These are phyloP conservation scores for Brachymystax lenok DNA, from an alignment of 2,797 vertebrate species.

Conservation along the genomic window DNA sequence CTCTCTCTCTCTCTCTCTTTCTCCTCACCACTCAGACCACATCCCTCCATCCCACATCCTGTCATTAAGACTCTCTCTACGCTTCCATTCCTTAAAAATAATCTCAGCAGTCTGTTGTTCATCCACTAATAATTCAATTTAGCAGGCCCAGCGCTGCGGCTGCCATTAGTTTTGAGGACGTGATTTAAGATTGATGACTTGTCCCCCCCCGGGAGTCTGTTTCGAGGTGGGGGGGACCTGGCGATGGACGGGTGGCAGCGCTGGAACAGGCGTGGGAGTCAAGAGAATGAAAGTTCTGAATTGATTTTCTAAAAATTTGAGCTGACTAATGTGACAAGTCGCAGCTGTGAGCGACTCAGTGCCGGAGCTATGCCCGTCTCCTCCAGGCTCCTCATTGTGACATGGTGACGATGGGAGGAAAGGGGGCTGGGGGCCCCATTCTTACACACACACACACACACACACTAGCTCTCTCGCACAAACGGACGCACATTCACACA, in stretches of 20 bases:
- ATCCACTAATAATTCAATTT: conserved; percentile 82
- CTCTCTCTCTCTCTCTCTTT: background rate
- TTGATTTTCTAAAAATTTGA: conserved; percentile 83
- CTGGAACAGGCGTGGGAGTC: conserved; percentile 75
- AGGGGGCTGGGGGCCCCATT: conserved; percentile 18
- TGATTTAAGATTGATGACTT: conserved; percentile 86
- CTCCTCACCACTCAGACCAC: conserved; percentile 57
- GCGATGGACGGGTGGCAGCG: conserved; percentile 62
- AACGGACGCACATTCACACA: conserved; percentile 13
- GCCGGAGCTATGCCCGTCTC: conserved; percentile 75
- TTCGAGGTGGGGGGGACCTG: conserved; percentile 37
- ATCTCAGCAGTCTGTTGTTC: conserved; percentile 79
- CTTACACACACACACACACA: background rate
- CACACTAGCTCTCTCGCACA: conserved; percentile 38
- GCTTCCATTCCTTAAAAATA: conserved; percentile 66
- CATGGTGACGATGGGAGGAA: conserved; percentile 54
- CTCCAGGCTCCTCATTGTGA: conserved; percentile 82
- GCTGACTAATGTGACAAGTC: conserved; percentile 84
- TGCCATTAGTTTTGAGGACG: conserved; percentile 80
- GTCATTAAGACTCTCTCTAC: conserved; percentile 74
- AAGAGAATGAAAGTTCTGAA: conserved; percentile 79
- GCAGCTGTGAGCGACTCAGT: conserved; percentile 77
- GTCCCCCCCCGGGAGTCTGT: conserved; percentile 74
- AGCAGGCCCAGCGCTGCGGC: conserved; percentile 71
- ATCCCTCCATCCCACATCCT: conserved; percentile 44